Evolutionary conservation across 2,113 vertebrate genomes (phyloP).

Genomic region (Oryctolagus cuniculus): mOryCun1.1 NC_091439.1:52195001-52195500

Average conservation of each 20-base stretch:
- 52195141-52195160: too few species aligned
- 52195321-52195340: background rate
- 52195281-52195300: background rate
- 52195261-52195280: conserved; percentile 36
- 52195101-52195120: too few species aligned
- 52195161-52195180: too few species aligned
- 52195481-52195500: background rate
- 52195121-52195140: too few species aligned
- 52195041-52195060: too few species aligned
- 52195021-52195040: too few species aligned
- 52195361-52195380: background rate
- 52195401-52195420: background rate
- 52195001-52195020: too few species aligned
- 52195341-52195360: background rate
- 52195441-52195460: background rate
- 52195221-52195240: background rate
- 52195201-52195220: background rate
- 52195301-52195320: background rate
- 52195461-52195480: background rate
- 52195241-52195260: background rate
- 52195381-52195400: background rate
- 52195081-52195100: too few species aligned
- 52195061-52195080: too few species aligned
- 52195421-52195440: background rate
- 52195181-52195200: too few species aligned